Percentiles rank a stretch among this genome's conserved stretches.
Evolutionary conservation across 2,797 vertebrate genomes (phyloP).

Genomic region (Myotis planiceps): DNA sequence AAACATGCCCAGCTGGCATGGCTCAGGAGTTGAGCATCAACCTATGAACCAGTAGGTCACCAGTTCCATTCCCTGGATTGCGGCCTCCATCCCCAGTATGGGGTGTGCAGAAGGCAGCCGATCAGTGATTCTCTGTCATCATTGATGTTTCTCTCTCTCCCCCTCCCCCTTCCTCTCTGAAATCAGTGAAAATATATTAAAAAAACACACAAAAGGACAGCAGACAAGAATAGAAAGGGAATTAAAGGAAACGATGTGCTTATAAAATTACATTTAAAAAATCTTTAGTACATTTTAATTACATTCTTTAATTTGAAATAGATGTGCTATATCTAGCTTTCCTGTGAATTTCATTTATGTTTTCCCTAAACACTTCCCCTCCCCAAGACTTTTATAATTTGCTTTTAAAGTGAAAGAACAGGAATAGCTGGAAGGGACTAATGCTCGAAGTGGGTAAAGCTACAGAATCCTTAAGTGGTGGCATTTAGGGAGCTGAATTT

Average conservation of each 20-base stretch:
- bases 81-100: no score
- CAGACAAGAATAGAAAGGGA: neutral
- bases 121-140: no score
- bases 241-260: neutral
- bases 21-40: no score
- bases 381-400: neutral
- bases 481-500: neutral
- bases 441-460: neutral
- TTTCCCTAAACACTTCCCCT: accelerated
- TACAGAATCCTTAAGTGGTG: neutral
- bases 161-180: no score
- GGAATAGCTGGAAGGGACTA: neutral
- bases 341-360: neutral
- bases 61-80: no score
- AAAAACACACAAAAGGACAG: no score
- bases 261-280: constrained; percentile 12
- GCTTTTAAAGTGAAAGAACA: neutral
- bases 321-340: neutral
- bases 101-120: no score
- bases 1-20: neutral
- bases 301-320: constrained; percentile 35
- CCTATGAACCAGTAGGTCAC: no score
- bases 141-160: no score
- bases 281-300: constrained; percentile 43
- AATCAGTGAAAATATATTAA: neutral